Conservation (phyloP, 2,888 invertebrate genomes). For the Pollenia amentaria region DNA sequence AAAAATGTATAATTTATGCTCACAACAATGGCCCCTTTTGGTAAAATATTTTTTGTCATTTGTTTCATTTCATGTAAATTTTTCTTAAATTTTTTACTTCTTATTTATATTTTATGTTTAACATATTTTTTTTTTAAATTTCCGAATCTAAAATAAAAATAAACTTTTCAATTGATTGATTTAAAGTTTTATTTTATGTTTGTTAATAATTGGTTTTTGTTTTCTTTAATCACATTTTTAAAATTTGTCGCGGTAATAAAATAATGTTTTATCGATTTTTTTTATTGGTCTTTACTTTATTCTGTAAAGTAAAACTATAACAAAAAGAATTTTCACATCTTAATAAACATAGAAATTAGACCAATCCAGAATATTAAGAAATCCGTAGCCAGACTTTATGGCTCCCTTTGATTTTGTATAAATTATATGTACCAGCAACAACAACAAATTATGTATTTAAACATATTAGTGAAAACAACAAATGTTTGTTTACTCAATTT, state of each 20-base stretch:
- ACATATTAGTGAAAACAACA: conserved; percentile 2
- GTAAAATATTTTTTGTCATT: not conserved
- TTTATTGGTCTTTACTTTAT: conserved; percentile 4
- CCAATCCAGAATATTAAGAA: conserved; percentile 21
- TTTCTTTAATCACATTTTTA: conserved; percentile 45
- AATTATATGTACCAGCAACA: conserved; percentile 22
- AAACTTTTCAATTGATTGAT: no score
- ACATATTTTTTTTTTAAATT: no score
- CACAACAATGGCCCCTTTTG: conserved; percentile 38
- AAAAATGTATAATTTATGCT: conserved; percentile 5
- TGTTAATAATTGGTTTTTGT: not conserved
- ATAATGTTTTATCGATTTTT: conserved; percentile 3
- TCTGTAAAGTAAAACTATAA: conserved; percentile 1
- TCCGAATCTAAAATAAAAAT: no score
- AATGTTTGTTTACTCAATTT: not conserved
- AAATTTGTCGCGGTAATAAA: conserved; percentile 54
- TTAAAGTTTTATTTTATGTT: not conserved
- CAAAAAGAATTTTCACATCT: not conserved
- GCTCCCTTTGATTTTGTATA: conserved; percentile 26
- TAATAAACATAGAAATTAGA: not conserved
- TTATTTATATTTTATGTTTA: no score
- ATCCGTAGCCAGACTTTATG: conserved; percentile 35
- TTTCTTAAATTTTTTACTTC: not conserved
- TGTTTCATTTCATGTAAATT: conserved; percentile 18
- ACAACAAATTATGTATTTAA: not conserved